phyloP scores from a whole-genome alignment of 2,797 vertebrate genomes.

The Mormyrus proboscirostris region DNA sequence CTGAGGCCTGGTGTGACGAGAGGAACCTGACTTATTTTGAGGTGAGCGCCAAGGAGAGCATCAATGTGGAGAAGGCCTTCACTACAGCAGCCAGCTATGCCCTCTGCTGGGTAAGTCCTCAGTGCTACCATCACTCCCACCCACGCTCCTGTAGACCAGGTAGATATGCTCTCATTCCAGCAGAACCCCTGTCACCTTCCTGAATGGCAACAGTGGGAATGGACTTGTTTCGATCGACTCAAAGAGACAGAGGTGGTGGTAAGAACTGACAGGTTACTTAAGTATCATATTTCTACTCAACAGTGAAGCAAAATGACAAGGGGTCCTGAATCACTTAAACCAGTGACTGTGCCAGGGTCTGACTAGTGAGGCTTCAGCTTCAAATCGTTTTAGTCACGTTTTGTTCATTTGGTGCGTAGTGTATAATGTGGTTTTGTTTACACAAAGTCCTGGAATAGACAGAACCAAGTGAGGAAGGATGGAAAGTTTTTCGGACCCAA shows the following conservation, averaged over 20 bases:
- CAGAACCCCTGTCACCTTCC: background rate
- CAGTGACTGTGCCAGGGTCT: background rate
- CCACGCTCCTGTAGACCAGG: background rate
- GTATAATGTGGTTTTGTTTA: background rate
- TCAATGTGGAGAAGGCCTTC: slow-evolving; percentile 64
- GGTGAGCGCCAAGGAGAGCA: slow-evolving; percentile 66
- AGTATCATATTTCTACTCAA: background rate
- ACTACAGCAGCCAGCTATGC: slow-evolving; percentile 60
- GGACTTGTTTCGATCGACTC: background rate
- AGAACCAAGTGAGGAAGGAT: background rate
- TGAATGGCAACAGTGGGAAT: background rate
- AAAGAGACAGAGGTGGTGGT: background rate
- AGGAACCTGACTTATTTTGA: slow-evolving; percentile 66
- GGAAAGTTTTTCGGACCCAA: background rate
- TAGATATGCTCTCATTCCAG: background rate
- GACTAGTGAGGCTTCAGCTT: background rate
- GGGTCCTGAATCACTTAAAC: background rate
- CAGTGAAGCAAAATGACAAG: background rate
- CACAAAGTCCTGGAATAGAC: background rate
- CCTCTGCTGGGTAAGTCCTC: slow-evolving; percentile 52
- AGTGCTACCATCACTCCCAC: background rate
- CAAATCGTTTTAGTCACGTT: background rate
- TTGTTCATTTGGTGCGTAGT: background rate
- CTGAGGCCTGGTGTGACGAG: slow-evolving; percentile 61
- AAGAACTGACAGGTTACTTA: background rate